These are phyloP conservation scores for Falco rusticolus DNA, from an alignment of 2,797 vertebrate genomes.

Conservation along the genomic window DNA sequence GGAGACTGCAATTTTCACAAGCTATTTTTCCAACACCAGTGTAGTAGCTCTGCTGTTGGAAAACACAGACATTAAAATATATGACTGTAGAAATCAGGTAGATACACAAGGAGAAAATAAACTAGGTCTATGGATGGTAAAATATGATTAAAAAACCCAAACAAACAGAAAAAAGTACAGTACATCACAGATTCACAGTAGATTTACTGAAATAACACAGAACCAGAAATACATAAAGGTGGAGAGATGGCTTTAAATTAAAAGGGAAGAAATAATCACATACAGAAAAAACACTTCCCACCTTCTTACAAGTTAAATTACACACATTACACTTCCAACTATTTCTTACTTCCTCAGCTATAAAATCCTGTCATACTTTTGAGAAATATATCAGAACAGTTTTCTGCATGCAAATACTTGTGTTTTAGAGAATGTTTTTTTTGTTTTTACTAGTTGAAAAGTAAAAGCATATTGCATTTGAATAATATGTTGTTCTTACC, in stretches of 20 bases:
- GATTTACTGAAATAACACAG: background rate
- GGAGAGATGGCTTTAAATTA: background rate
- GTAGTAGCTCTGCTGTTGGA: background rate
- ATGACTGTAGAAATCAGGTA: background rate
- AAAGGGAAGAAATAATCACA: background rate
- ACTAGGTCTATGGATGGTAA: background rate
- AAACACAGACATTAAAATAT: background rate
- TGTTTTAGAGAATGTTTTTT: background rate
- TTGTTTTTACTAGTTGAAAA: slow-evolving; percentile 3
- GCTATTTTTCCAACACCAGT: background rate
- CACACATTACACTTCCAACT: background rate
- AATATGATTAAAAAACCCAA: background rate
- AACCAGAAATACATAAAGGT: background rate
- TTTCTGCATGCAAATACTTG: background rate
- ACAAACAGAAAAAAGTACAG: background rate
- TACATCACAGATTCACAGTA: background rate
- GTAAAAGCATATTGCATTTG: background rate
- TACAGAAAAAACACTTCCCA: accelerated
- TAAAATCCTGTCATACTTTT: background rate
- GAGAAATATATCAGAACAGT: background rate
- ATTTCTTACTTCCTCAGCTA: background rate
- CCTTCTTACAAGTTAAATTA: background rate
- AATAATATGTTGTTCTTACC: slow-evolving; percentile 53
- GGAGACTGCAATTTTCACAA: background rate
- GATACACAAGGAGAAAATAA: background rate